These are phyloP conservation scores for Coelopa frigida DNA, from an alignment of 1,140 invertebrate genomes.

Conservation along the genomic window DNA sequence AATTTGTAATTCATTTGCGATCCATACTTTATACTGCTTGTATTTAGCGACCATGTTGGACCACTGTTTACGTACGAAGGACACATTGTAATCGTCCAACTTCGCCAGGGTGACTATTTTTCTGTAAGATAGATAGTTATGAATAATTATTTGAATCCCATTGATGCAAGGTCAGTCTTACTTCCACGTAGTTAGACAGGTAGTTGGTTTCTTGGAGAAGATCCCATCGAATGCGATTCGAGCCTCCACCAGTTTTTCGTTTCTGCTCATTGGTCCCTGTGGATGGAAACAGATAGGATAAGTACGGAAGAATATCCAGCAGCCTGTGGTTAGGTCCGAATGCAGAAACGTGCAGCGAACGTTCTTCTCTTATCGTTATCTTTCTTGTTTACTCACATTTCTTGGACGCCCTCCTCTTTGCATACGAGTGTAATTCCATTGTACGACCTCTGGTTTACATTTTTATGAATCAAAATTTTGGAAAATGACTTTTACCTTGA, in stretches of 20 bases:
- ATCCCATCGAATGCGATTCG: slow-evolving; percentile 13
- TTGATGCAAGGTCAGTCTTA: slow-evolving; percentile 14
- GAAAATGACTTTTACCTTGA: too few relatives aligned
- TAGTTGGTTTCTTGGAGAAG: slow-evolving; percentile 11
- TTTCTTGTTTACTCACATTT: slow-evolving; percentile 26
- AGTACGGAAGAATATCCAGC: too few relatives aligned
- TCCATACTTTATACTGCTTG: slow-evolving; percentile 25
- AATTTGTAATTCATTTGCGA: background rate
- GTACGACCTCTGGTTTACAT: too few relatives aligned
- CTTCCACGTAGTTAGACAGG: slow-evolving; percentile 27
- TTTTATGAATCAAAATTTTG: too few relatives aligned
- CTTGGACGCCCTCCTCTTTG: slow-evolving; percentile 28
- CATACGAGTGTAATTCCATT: slow-evolving; percentile 41
- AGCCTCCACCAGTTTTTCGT: slow-evolving; percentile 17
- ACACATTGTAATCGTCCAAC: slow-evolving; percentile 32
- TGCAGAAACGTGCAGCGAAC: too few relatives aligned
- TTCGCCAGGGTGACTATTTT: slow-evolving; percentile 26
- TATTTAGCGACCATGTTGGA: slow-evolving; percentile 32
- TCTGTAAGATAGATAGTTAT: slow-evolving; percentile 13
- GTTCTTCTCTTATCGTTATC: too few relatives aligned
- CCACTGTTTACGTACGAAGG: slow-evolving; percentile 35
- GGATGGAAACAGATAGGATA: too few relatives aligned
- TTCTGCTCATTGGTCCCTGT: slow-evolving; percentile 25
- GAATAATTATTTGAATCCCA: background rate
- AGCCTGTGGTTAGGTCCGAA: too few relatives aligned